These are phyloP conservation scores for Cephus pygmeus DNA, from an alignment of 2,888 invertebrate species.

Conservation along the genomic window DNA sequence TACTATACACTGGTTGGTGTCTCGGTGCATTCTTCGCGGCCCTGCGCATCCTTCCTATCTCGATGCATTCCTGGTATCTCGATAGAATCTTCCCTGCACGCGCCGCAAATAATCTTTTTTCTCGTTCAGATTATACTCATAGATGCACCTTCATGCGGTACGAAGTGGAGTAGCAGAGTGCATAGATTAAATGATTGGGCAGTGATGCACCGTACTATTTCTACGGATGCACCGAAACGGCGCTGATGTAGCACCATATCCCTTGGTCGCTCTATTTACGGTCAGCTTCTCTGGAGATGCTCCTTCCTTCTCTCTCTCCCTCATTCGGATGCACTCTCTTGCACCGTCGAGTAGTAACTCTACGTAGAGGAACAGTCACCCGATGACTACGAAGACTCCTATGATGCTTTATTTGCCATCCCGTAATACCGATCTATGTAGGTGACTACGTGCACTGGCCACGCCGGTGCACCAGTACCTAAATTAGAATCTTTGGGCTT, in stretches of 20 bases:
- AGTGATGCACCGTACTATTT: no score
- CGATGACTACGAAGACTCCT: slow-evolving; percentile 11
- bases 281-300: slow-evolving; percentile 9
- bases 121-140: no score
- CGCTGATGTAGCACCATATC: slow-evolving; percentile 1
- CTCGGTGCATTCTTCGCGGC: no score
- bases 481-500: no score
- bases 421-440: slow-evolving; percentile 12
- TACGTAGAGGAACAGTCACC: slow-evolving; percentile 6
- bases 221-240: slow-evolving; percentile 1
- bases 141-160: no score
- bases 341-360: no score
- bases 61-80: no score
- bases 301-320: not conserved
- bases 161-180: not conserved
- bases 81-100: not conserved
- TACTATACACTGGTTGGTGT: no score
- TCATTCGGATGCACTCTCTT: no score
- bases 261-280: slow-evolving; percentile 19
- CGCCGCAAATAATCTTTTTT: not conserved
- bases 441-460: not conserved
- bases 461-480: no score
- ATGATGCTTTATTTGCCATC: slow-evolving; percentile 19
- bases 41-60: no score
- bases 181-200: no score